Evolutionary conservation across 1,140 invertebrate species (phyloP).

Genomic region (Sitobion miscanthi): DNA sequence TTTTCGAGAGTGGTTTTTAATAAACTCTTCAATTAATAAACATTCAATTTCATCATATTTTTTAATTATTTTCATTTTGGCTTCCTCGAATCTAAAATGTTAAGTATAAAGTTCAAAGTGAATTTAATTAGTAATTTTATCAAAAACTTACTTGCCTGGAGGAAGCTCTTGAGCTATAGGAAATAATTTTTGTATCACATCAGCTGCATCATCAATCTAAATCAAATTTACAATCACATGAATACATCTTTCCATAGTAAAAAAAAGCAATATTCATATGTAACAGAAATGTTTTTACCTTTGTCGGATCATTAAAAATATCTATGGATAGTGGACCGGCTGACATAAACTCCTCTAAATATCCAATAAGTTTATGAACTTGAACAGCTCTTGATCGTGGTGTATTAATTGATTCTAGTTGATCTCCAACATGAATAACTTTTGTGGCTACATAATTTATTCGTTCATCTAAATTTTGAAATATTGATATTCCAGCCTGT

Average conservation of each 20-base stretch:
- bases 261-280: neutral
- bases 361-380: constrained; percentile 92
- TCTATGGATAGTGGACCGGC: constrained; percentile 84
- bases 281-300: constrained; percentile 15
- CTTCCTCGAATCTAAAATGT: constrained; percentile 77
- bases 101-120: neutral
- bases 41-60: constrained; percentile 96
- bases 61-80: constrained; percentile 87
- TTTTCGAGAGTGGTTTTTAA: constrained; percentile 80
- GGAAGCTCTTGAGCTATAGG: constrained; percentile 83
- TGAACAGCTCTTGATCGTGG: constrained; percentile 92
- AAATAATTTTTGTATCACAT: constrained; percentile 97
- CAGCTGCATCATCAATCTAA: constrained; percentile 93
- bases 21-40: constrained; percentile 94
- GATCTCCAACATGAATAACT: constrained; percentile 96
- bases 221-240: constrained; percentile 53
- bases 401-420: constrained; percentile 94
- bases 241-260: neutral
- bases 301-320: constrained; percentile 79
- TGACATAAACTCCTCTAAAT: constrained; percentile 90
- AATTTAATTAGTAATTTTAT: constrained; percentile 17
- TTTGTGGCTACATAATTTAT: constrained; percentile 97
- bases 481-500: constrained; percentile 81
- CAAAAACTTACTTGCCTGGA: constrained; percentile 31
- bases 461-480: constrained; percentile 92